Conservation (phyloP, 1,140 invertebrate species). For the Uloborus diversus region DNA sequence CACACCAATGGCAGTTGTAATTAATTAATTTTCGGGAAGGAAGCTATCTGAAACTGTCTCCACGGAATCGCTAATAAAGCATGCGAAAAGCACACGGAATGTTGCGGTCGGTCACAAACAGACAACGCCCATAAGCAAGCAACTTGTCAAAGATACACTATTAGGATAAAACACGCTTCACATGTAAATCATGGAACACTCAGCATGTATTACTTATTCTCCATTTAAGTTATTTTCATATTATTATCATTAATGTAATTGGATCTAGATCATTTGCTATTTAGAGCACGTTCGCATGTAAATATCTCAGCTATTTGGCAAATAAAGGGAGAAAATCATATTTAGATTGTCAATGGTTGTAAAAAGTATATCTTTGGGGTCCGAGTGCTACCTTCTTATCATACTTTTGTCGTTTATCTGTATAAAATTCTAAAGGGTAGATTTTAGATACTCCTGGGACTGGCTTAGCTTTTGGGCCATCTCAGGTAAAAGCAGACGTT, state of each 20-base stretch:
- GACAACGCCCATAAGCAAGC: slow-evolving; percentile 35
- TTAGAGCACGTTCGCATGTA: slow-evolving; percentile 32
- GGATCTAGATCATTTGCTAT: slow-evolving; percentile 21
- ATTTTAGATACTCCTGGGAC: too few species aligned
- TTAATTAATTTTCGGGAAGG: slow-evolving; percentile 1
- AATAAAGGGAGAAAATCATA: background rate
- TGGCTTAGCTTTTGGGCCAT: too few species aligned
- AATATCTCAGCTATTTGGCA: slow-evolving; percentile 6
- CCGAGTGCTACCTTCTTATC: too few species aligned
- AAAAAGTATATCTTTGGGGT: too few species aligned
- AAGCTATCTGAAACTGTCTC: background rate
- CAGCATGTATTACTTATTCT: background rate
- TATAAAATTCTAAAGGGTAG: too few species aligned
- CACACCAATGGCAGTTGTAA: slow-evolving; percentile 16
- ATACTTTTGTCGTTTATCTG: too few species aligned
- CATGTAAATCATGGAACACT: slow-evolving; percentile 9
- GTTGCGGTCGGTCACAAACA: slow-evolving; percentile 11
- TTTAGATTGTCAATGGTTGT: too few species aligned
- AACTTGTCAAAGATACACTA: slow-evolving; percentile 16
- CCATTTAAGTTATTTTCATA: slow-evolving; percentile 39
- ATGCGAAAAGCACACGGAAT: slow-evolving; percentile 2
- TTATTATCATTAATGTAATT: slow-evolving; percentile 42
- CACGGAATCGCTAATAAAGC: slow-evolving; percentile 32
- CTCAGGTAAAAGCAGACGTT: too few species aligned
- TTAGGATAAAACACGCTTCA: slow-evolving; percentile 12